phyloP scores from a whole-genome alignment of 1,140 invertebrate species.

The Thereuonema tuberculata region DNA sequence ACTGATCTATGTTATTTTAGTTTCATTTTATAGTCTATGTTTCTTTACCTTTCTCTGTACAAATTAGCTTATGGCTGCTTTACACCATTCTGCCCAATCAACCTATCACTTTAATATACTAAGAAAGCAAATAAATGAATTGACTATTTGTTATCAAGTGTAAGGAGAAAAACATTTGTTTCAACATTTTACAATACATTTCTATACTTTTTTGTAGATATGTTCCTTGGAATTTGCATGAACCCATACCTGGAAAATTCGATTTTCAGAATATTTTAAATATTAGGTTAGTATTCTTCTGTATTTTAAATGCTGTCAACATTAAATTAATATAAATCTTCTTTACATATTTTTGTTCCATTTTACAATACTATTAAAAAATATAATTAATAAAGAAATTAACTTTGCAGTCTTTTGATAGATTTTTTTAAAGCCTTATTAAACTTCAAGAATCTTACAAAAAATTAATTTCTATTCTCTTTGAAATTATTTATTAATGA shows the following conservation, averaged over 20 bases:
- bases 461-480: neutral
- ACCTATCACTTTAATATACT: no score
- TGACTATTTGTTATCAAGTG: no score
- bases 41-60: no score
- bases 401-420: neutral
- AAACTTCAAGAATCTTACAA: neutral
- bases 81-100: no score
- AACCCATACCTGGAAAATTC: slow-evolving; percentile 32
- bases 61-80: no score
- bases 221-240: slow-evolving; percentile 42
- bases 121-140: no score
- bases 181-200: no score
- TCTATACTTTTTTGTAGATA: slow-evolving; percentile 33
- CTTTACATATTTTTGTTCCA: neutral
- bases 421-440: slow-evolving; percentile 7
- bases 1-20: no score
- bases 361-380: neutral
- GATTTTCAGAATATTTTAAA: slow-evolving; percentile 33
- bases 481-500: neutral
- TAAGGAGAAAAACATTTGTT: no score
- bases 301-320: neutral
- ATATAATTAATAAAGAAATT: neutral
- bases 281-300: slow-evolving; percentile 10
- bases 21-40: no score
- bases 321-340: neutral